These are phyloP conservation scores for Erebia palarica DNA, from an alignment of 2,888 invertebrate genomes.

Conservation along the genomic window DNA sequence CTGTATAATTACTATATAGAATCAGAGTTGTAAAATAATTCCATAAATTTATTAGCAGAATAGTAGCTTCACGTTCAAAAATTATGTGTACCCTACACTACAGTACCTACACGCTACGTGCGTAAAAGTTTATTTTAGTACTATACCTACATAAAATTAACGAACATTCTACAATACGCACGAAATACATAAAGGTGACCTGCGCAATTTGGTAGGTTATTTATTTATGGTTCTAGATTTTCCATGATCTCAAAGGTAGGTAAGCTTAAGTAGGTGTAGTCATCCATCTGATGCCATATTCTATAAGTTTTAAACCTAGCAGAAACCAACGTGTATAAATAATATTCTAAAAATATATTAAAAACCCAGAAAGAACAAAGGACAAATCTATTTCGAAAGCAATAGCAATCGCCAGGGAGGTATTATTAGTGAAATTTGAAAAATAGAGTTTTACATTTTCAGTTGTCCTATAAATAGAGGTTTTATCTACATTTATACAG, in stretches of 20 bases:
- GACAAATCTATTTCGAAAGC: background rate
- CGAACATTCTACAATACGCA: slow-evolving; percentile 3
- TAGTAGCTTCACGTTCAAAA: slow-evolving; percentile 12
- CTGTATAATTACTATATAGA: background rate
- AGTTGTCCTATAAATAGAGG: background rate
- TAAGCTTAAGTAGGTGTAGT: too few species aligned
- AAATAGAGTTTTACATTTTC: background rate
- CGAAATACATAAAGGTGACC: background rate
- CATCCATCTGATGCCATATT: too few species aligned
- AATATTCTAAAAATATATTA: too few species aligned
- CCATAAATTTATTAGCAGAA: slow-evolving; percentile 5
- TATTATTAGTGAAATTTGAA: background rate
- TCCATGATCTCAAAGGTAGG: background rate
- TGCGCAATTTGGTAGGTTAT: background rate
- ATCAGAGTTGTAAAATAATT: slow-evolving; percentile 6
- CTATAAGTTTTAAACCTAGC: too few species aligned
- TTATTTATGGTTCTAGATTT: background rate
- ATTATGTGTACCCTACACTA: slow-evolving; percentile 6
- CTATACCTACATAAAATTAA: background rate
- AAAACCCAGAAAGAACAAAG: too few species aligned
- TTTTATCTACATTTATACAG: background rate
- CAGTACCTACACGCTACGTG: slow-evolving; percentile 8
- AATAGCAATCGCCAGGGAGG: background rate
- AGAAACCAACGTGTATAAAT: too few species aligned
- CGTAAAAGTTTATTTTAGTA: slow-evolving; percentile 22